Conservation (phyloP, 2,797 vertebrate species). For the Oophaga sylvatica region DNA sequence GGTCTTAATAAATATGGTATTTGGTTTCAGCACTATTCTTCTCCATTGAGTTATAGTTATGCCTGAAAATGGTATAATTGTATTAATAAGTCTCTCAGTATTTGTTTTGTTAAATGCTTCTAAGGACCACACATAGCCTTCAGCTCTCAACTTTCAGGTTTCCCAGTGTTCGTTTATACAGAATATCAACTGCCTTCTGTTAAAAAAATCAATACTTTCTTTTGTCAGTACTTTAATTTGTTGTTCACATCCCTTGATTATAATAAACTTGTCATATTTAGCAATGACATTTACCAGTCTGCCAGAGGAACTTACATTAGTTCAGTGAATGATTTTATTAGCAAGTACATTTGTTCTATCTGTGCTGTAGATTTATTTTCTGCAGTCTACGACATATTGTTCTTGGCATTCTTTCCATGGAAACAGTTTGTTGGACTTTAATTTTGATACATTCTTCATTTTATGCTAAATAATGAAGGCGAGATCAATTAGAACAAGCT, state of each 20-base stretch:
- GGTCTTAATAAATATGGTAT: neutral
- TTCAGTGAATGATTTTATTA: conserved; percentile 54
- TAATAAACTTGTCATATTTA: conserved; percentile 59
- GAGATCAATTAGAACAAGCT: conserved; percentile 34
- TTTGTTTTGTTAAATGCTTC: neutral
- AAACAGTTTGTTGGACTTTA: conserved; percentile 31
- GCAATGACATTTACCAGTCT: conserved; percentile 59
- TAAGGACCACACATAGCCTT: neutral
- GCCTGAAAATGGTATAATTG: neutral
- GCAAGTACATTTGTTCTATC: conserved; percentile 54
- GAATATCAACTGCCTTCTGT: conserved; percentile 23
- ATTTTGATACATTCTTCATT: conserved; percentile 36
- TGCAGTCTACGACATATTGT: conserved; percentile 45
- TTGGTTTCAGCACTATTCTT: neutral
- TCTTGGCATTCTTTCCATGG: conserved; percentile 45
- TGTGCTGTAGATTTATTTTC: conserved; percentile 22
- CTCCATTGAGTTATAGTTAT: neutral
- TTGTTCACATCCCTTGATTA: conserved; percentile 54
- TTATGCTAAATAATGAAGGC: conserved; percentile 23
- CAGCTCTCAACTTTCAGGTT: conserved; percentile 17
- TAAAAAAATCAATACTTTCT: conserved; percentile 53
- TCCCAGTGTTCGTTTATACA: conserved; percentile 14
- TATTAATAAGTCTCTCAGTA: neutral
- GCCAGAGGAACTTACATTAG: conserved; percentile 57
- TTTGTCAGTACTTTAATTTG: conserved; percentile 60